Evolutionary conservation across 2,113 vertebrate species (phyloP).

Genomic region (Etia nguti): DNA sequence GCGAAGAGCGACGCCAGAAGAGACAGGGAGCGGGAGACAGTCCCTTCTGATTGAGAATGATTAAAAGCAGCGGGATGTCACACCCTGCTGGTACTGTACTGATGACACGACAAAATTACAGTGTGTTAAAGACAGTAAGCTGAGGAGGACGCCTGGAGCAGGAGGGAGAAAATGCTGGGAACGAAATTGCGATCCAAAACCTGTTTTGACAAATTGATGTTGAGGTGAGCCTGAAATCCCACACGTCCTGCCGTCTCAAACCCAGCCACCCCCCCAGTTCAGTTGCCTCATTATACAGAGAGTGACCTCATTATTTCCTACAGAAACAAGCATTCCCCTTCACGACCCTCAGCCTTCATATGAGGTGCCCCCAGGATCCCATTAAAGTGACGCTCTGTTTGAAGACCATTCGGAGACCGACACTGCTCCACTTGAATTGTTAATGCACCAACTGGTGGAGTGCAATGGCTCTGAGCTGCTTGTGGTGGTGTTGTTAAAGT

Average conservation of each 20-base stretch:
- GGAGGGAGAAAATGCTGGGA: background rate
- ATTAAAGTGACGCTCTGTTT: conserved; percentile 49
- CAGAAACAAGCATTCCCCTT: conserved; percentile 50
- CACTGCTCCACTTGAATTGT: conserved; percentile 39
- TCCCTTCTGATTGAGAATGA: conserved; percentile 68
- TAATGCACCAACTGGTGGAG: conserved; percentile 46
- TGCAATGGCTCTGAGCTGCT: conserved; percentile 25
- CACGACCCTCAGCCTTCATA: conserved; percentile 47
- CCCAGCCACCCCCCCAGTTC: background rate
- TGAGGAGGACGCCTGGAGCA: background rate
- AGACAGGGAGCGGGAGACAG: background rate
- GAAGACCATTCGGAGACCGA: conserved; percentile 51
- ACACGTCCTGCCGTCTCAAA: background rate
- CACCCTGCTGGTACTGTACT: conserved; percentile 50
- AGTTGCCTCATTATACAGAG: conserved; percentile 51
- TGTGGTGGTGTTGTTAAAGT: conserved; percentile 43
- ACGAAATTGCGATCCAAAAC: conserved; percentile 15
- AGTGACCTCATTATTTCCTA: conserved; percentile 65
- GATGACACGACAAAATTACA: conserved; percentile 65
- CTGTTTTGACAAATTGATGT: conserved; percentile 47
- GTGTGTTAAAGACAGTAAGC: conserved; percentile 41
- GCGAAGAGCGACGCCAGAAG: background rate
- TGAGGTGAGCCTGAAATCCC: conserved; percentile 44
- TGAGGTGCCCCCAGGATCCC: conserved; percentile 48
- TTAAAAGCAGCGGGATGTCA: conserved; percentile 69